Conservation (phyloP, 2,888 invertebrate species). For the Dolichomitus sp. region DNA sequence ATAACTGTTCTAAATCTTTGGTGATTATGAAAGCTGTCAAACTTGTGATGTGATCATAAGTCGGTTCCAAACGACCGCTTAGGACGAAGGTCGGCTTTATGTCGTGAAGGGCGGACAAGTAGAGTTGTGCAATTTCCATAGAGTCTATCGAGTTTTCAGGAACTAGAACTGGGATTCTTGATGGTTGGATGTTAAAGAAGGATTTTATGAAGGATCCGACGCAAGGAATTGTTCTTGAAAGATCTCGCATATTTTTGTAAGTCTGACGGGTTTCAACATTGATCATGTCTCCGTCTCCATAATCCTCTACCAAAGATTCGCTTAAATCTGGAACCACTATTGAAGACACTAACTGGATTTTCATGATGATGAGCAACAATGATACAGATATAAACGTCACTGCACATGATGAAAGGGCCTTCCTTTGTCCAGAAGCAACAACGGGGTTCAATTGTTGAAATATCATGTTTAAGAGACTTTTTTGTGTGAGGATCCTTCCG, state of each 20-base stretch:
- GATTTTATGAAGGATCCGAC: conserved; percentile 63
- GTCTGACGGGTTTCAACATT: conserved; percentile 6
- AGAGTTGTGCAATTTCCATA: conserved; percentile 21
- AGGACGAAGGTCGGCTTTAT: conserved; percentile 61
- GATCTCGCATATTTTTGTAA: not conserved
- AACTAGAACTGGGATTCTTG: conserved; percentile 59
- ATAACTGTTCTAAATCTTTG: conserved; percentile 62
- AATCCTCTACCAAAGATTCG: not conserved
- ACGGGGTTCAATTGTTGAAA: not conserved
- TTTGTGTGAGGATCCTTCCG: not conserved
- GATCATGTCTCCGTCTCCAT: conserved; percentile 17
- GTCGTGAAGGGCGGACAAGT: conserved; percentile 56
- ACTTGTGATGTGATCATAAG: conserved; percentile 5
- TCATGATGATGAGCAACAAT: not conserved
- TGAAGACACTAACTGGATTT: not conserved
- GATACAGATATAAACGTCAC: not conserved
- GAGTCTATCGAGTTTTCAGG: conserved; percentile 29
- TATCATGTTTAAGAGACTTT: conserved; percentile 15
- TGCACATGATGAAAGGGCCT: not conserved
- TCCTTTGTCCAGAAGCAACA: not conserved
- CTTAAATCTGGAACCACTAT: conserved; percentile 47
- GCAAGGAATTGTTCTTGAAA: conserved; percentile 63
- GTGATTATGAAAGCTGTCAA: conserved; percentile 68
- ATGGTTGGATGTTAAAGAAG: conserved; percentile 48
- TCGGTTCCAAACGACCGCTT: conserved; percentile 21